Conservation (phyloP, 2,113 vertebrate genomes). For the Apteryx owenii region DNA sequence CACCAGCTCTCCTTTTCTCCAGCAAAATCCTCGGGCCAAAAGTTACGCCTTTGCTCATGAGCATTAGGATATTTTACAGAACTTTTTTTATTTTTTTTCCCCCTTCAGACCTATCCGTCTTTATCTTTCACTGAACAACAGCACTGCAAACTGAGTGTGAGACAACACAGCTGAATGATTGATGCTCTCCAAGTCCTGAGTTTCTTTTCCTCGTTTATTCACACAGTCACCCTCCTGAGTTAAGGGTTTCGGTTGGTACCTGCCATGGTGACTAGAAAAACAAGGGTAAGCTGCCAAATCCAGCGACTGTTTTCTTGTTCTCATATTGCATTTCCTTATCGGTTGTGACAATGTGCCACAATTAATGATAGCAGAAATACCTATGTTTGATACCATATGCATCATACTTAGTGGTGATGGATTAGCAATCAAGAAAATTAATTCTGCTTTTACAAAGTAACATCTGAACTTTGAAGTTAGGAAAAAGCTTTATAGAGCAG, state of each 20-base stretch:
- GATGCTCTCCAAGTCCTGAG: constrained; percentile 47
- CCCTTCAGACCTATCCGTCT: constrained; percentile 63
- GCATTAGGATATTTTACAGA: constrained; percentile 53
- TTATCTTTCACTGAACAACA: constrained; percentile 72
- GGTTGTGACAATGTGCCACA: constrained; percentile 81
- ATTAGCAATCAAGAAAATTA: constrained; percentile 84
- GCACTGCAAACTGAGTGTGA: constrained; percentile 68
- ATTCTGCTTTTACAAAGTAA: constrained; percentile 79
- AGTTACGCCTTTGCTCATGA: constrained; percentile 26
- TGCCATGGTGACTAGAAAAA: constrained; percentile 59
- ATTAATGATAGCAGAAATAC: constrained; percentile 83
- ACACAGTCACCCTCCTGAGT: constrained; percentile 24
- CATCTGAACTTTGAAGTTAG: constrained; percentile 79
- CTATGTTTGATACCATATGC: constrained; percentile 77
- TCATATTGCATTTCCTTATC: constrained; percentile 77
- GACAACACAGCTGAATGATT: constrained; percentile 58
- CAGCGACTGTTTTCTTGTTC: constrained; percentile 64
- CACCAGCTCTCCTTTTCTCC: constrained; percentile 14
- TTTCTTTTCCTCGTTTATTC: constrained; percentile 29
- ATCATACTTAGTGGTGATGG: constrained; percentile 83
- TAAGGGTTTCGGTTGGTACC: constrained; percentile 33
- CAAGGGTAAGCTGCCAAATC: constrained; percentile 72
- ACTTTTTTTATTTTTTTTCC: not conserved
- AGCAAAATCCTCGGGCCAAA: constrained; percentile 47
- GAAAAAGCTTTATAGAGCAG: constrained; percentile 34